Base-by-base conservation (phyloP, 2,888 invertebrate genomes). In the Antitype chi region DNA sequence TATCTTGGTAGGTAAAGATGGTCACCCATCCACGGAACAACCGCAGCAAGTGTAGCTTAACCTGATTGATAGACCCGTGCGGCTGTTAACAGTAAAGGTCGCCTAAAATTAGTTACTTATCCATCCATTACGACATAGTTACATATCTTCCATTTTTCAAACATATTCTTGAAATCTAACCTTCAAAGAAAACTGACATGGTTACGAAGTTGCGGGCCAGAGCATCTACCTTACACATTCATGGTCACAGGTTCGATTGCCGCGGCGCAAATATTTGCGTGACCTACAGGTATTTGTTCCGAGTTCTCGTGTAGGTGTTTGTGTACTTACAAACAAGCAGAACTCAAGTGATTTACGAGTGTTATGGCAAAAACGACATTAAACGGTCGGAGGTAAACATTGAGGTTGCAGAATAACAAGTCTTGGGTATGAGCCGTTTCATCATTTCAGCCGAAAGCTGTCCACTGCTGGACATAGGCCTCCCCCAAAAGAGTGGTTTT, bases 241-340 rank as follows among this genome's bases (percentile, higher is more conserved):
- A 84, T 53, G 85, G 85, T 63, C 83, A 55, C 67, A 63, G 32
- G 69, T 81, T 84, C 74, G 71, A 66, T 63, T 67, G n/a, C 69
- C 80, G 70, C 59, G 70, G 9, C 47, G 70, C 62, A 72, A 81
- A 81, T 74, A 83, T 83, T 83, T 83, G 76, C 32, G 52, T 71
- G 63, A 81, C 81, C 81, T 64, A 62, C 64, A 63, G 66, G 5
- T 81, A 67, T 78, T 81, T 81, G 77, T 78, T 78, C 78, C 49
- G 70, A 55, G 55, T 32, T 64, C 28, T 71, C 69, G 57, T 72
- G 81, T 72, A 70, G 81, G 77, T 81, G 85, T 84, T 66, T 71
- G 60, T 81, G 53, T 74, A 74, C 69, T 53, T 28, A 70, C 53
- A 77, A 74, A 76, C 70, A 76, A 72, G 2, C 23, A 15, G 38